Base-by-base conservation (phyloP, 2,113 vertebrate genomes). In the Ibidorhyncha struthersii region DNA sequence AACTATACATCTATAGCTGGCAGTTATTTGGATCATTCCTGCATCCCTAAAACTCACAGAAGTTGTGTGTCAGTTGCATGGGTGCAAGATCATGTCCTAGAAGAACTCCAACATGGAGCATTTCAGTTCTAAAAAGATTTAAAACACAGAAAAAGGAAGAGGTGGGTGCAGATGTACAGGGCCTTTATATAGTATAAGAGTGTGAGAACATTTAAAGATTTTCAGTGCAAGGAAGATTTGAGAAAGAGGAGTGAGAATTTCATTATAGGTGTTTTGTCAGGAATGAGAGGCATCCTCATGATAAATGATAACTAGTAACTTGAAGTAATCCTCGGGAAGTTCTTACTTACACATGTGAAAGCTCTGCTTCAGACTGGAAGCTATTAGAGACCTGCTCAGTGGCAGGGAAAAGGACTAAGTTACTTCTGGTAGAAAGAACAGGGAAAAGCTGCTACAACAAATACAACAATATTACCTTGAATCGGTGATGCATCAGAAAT, bases 181-280 rank as follows among this genome's bases (percentile, higher is more conserved):
- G 76, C 91, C 97, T 97, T 98, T 98, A 97, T 98, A 98, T 98
- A 97, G 97, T 36, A 77, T 65, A 62, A 20, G 92, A 95, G 91
- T 97, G 98, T 97, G 97, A 98, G 96, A 91, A 96, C 2, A 15
- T 90, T 97, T 94, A 94, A 97, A 94, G 94, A 96, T 65, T 94
- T 96, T 94, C 96, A 95, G 96, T 87, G 92, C 86, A 70, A 38
- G 78, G 94, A 95, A 96, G 63, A 97, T 91, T 89, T 96, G 95
- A 97, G 95, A 97, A 97, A 94, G 72, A 95, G 90, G 79, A 97
- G 97, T 53, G 74, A 97, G 94, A 97, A 97, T 94, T 96, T 97
- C 93, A 93, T 97, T 97, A 96, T 95, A 97, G 96, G 96, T 97
- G 89, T 97, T 98, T 93, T 94, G 97, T 97, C 95, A 96, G 86